phyloP scores from a whole-genome alignment of 2,113 vertebrate genomes.

The Oryzias woworae region DNA sequence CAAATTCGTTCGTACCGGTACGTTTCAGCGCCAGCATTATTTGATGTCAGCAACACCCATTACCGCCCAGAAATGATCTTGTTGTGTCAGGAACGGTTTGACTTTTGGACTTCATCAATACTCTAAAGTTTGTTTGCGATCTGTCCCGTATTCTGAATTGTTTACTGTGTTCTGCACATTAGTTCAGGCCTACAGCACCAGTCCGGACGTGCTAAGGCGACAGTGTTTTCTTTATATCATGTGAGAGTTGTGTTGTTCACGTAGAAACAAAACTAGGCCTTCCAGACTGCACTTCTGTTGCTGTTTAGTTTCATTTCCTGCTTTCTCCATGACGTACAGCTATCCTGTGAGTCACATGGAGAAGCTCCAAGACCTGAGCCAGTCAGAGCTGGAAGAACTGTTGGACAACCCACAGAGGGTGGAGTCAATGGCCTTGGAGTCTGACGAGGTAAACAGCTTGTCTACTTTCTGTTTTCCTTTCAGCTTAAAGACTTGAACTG shows the following conservation, averaged over 20 bases:
- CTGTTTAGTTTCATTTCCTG: slow-evolving; percentile 46
- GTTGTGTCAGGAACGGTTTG: too few species aligned
- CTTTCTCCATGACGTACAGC: slow-evolving; percentile 51
- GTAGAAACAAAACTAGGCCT: not conserved
- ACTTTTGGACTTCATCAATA: too few species aligned
- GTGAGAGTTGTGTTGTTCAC: not conserved
- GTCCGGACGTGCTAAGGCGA: too few species aligned
- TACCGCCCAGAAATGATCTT: too few species aligned
- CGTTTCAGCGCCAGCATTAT: too few species aligned
- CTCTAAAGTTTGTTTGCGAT: too few species aligned
- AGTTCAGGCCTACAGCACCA: too few species aligned
- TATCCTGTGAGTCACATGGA: slow-evolving; percentile 81
- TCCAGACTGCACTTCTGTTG: slow-evolving; percentile 31
- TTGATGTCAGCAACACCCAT: too few species aligned
- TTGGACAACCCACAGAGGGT: slow-evolving; percentile 77
- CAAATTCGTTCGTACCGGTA: too few species aligned
- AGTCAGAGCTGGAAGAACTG: slow-evolving; percentile 80
- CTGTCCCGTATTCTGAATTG: too few species aligned
- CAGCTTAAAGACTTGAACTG: not conserved
- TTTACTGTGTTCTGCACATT: too few species aligned
- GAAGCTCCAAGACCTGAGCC: slow-evolving; percentile 80
- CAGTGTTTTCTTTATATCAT: too few species aligned
- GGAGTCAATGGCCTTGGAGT: slow-evolving; percentile 79
- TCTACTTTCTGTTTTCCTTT: not conserved
- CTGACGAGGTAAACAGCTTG: slow-evolving; percentile 73